phyloP scores from a whole-genome alignment of 35 echinoderm and acorn worm genomes.

The Anneissia japonica region DNA sequence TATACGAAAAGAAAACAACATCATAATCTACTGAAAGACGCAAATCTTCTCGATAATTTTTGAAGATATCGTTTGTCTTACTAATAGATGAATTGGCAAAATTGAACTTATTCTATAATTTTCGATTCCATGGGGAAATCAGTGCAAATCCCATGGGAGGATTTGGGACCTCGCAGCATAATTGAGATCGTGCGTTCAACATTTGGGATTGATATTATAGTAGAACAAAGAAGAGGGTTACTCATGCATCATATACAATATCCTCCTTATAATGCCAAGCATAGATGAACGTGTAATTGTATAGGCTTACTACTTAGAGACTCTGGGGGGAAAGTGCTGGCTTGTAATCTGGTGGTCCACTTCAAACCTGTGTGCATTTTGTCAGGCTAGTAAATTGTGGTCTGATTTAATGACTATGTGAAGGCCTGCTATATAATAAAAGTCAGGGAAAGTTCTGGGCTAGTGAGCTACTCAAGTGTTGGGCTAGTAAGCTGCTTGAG shows the following conservation, averaged over 20 bases:
- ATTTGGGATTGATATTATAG: not conserved
- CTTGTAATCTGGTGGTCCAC: too few species aligned
- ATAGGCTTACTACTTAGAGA: too few species aligned
- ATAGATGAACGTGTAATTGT: not conserved
- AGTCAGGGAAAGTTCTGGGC: too few species aligned
- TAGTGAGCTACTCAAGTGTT: too few species aligned
- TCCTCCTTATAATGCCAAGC: not conserved
- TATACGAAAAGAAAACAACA: not conserved
- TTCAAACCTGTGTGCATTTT: too few species aligned
- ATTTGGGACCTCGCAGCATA: not conserved
- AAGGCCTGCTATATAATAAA: too few species aligned
- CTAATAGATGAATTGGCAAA: slow-evolving; percentile 1
- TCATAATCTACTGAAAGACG: not conserved
- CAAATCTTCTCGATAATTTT: not conserved
- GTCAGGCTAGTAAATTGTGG: too few species aligned
- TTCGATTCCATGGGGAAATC: not conserved
- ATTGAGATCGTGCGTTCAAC: slow-evolving; percentile 1
- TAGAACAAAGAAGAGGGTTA: not conserved
- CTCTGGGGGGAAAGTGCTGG: too few species aligned
- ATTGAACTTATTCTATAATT: not conserved
- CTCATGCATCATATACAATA: not conserved
- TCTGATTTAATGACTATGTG: too few species aligned
- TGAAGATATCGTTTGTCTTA: not conserved
- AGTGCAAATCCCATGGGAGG: not conserved
- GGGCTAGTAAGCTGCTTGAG: too few species aligned